A percentile compares a stretch with the other conserved stretches of the same genome.
Conservation (phyloP, 2,888 invertebrate species). For the Tortricodes alternella region DNA sequence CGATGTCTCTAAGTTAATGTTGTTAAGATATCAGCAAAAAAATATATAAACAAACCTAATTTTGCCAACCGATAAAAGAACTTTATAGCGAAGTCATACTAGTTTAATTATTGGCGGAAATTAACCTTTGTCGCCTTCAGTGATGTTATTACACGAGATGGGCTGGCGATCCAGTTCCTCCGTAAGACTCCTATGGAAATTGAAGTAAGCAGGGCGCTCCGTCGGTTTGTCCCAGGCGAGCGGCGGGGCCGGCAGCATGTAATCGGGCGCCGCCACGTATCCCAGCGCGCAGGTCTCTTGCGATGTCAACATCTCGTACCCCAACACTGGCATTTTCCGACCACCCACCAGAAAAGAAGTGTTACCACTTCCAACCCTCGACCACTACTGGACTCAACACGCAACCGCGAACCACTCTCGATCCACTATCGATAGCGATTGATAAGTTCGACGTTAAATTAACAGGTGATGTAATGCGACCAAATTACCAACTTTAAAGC, state of each 20-base stretch:
- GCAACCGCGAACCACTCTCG: slow-evolving; percentile 29
- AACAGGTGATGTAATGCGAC: slow-evolving; percentile 60
- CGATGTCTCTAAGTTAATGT: too few relatives aligned
- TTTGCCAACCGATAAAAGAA: too few relatives aligned
- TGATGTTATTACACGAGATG: slow-evolving; percentile 34
- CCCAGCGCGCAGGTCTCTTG: slow-evolving; percentile 66
- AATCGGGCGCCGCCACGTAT: slow-evolving; percentile 55
- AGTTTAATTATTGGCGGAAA: too few relatives aligned
- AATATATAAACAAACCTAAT: too few relatives aligned
- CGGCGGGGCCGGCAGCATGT: slow-evolving; percentile 51
- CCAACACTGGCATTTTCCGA: slow-evolving; percentile 73
- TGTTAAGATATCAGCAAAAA: too few relatives aligned
- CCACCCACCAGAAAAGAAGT: slow-evolving; percentile 42
- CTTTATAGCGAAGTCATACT: too few relatives aligned
- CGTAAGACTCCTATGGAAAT: slow-evolving; percentile 47
- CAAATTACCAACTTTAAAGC: slow-evolving; percentile 45
- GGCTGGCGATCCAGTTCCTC: slow-evolving; percentile 37
- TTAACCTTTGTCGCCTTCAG: slow-evolving; percentile 28
- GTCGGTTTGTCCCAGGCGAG: slow-evolving; percentile 63
- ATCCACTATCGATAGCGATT: slow-evolving; percentile 42
- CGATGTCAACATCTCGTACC: slow-evolving; percentile 64
- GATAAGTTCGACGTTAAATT: slow-evolving; percentile 48
- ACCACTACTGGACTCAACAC: slow-evolving; percentile 47
- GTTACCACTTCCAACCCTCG: slow-evolving; percentile 51
- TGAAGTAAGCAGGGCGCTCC: slow-evolving; percentile 46